Evolutionary conservation across 2,797 vertebrate species (phyloP), one percentile per base, ranked within the genome.

Genomic region (Protonibea diacanthus): DNA sequence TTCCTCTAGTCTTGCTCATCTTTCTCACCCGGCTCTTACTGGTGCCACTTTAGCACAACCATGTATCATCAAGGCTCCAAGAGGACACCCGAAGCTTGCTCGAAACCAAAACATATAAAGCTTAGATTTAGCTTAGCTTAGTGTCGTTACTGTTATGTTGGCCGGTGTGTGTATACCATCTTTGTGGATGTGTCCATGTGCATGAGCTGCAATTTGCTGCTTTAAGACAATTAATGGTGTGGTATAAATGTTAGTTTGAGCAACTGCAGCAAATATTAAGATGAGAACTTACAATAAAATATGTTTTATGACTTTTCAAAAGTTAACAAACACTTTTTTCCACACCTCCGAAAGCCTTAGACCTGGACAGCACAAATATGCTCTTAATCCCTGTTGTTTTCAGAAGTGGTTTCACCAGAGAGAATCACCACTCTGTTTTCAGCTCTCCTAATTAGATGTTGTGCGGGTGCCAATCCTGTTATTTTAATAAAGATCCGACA

Each of bases 401-500:
- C 40, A 73, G 62, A 64, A 72, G 68, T 1, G 17, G 4, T 42
- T 83, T 74, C 45, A 60, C 18, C 38, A 6, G n/a, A 71, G 55
- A 69, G 51, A 73, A 48, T 74, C 51, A 44, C 44, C 23, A 33
- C 57, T 77, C 52, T 67, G 63, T 63, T 76, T 77, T 29, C 62
- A 79, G 44, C 33, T 55, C 71, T 3, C 33, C 29, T 85, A 84
- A 86, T 91, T 70, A 77, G 83, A 66, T 4, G 59, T 55, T 75
- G 63, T 66, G 71, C 8, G 1, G 56, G 71, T 52, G 49, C 69
- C 82, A 78, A 21, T 72, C 52, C 73, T 80, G 76, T 86, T 90
- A 73, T 88, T 88, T 78, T 81, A 60, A 69, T 67, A 74, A 66
- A 78, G 53, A 71, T 71, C 58, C 17, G 68, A 78, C 78, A 69